phyloP scores from a whole-genome alignment of 2,888 invertebrate genomes.

The Coelinius sp. region DNA sequence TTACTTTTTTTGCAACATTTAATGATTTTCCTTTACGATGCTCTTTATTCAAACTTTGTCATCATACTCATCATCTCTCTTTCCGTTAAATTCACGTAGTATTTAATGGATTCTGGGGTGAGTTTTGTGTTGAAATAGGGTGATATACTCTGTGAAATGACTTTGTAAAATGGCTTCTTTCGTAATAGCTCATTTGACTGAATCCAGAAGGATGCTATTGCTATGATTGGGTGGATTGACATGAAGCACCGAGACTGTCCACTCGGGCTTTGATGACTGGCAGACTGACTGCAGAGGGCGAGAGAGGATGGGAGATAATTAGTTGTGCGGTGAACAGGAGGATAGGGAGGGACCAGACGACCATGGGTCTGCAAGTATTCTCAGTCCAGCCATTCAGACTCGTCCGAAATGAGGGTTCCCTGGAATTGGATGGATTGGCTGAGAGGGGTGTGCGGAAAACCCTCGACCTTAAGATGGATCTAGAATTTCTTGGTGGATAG shows the following conservation, averaged over 20 bases:
- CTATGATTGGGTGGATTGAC: slow-evolving; percentile 18
- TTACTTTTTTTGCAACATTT: slow-evolving; percentile 10
- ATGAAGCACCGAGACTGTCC: background rate
- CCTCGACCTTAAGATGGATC: slow-evolving; percentile 13
- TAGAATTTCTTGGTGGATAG: slow-evolving; percentile 31
- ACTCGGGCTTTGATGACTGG: slow-evolving; percentile 6
- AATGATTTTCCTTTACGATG: slow-evolving; percentile 29
- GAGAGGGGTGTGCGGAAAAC: background rate
- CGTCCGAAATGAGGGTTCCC: slow-evolving; percentile 4
- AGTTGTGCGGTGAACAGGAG: slow-evolving; percentile 7
- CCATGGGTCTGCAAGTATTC: slow-evolving; percentile 9
- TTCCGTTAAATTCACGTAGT: background rate
- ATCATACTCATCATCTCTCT: background rate
- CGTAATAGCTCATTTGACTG: background rate
- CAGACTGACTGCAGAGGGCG: background rate
- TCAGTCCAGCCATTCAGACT: background rate
- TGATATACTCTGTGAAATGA: no score
- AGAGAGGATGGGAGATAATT: slow-evolving; percentile 9
- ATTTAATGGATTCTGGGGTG: background rate
- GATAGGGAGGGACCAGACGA: slow-evolving; percentile 50
- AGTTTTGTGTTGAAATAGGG: background rate
- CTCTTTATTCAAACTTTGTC: slow-evolving; percentile 30
- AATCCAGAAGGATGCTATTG: slow-evolving; percentile 7
- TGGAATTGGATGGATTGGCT: slow-evolving; percentile 7
- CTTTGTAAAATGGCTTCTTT: background rate